Conservation (phyloP, 2,797 vertebrate species). For the Percopsis omiscomaycus region DNA sequence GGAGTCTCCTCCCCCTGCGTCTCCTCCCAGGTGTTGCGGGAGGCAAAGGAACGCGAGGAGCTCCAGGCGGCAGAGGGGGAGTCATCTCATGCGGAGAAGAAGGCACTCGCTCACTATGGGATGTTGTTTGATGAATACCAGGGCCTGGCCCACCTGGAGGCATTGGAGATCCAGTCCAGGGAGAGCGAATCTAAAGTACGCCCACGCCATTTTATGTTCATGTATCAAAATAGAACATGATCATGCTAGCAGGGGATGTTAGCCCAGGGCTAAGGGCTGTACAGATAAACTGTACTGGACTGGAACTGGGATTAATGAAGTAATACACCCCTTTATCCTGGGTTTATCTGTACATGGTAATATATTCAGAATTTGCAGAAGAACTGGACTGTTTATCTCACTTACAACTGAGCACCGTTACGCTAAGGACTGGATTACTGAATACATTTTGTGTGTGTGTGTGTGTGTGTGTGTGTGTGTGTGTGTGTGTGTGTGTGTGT, state of each 20-base stretch:
- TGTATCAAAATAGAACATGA: too few species aligned
- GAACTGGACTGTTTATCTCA: too few species aligned
- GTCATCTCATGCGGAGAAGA: slow-evolving; percentile 77
- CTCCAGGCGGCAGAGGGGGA: slow-evolving; percentile 76
- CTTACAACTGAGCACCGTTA: background rate
- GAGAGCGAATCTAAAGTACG: slow-evolving; percentile 94
- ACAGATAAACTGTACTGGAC: too few species aligned
- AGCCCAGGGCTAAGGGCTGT: too few species aligned
- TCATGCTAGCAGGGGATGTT: too few species aligned
- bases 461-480: background rate
- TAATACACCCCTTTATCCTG: too few species aligned
- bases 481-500: slow-evolving; percentile 4
- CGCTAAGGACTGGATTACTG: background rate
- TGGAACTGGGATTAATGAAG: too few species aligned
- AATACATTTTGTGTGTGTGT: background rate
- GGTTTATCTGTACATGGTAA: too few species aligned
- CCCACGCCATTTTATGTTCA: background rate
- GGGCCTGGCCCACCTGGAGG: slow-evolving; percentile 95
- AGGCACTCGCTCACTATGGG: slow-evolving; percentile 88
- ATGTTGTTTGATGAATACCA: slow-evolving; percentile 97
- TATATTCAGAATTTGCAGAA: background rate
- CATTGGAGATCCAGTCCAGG: slow-evolving; percentile 93
- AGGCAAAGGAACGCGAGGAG: slow-evolving; percentile 94
- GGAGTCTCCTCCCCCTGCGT: too few species aligned
- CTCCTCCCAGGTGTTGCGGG: slow-evolving; percentile 84